Percentiles rank a stretch among this genome's conserved stretches.
Evolutionary conservation across 2,888 invertebrate species (phyloP).

Genomic region (Idaea dimidiata): DNA sequence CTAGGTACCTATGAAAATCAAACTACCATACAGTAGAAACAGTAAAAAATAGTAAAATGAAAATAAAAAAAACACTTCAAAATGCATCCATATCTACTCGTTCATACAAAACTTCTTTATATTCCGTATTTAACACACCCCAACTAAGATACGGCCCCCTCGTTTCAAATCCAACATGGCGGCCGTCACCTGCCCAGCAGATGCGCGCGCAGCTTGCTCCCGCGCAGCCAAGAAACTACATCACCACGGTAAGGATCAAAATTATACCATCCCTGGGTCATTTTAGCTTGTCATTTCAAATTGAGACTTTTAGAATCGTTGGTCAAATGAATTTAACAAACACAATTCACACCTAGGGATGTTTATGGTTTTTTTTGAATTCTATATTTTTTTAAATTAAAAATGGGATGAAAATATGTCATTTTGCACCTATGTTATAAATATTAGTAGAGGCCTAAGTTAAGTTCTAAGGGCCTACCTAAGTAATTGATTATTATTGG

Average conservation of each 20-base stretch:
- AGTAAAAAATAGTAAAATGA: neutral
- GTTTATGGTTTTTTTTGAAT: no score
- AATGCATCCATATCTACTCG: neutral
- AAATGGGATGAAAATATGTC: no score
- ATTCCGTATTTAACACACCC: conserved; percentile 25
- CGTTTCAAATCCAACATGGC: conserved; percentile 39
- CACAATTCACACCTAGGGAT: no score
- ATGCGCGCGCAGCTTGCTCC: conserved; percentile 60
- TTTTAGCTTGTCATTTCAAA: no score
- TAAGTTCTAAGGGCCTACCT: no score
- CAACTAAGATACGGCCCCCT: conserved; percentile 36
- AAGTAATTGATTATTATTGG: no score
- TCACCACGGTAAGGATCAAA: neutral
- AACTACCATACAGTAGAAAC: neutral
- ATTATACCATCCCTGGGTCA: neutral
- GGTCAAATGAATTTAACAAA: no score
- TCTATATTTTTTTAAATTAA: no score
- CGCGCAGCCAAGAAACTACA: conserved; percentile 9
- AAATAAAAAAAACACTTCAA: neutral
- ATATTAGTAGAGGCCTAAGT: no score
- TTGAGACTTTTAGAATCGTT: no score
- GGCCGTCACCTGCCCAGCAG: conserved; percentile 61
- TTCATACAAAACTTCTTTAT: neutral
- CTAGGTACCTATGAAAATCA: no score
- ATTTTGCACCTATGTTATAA: no score